Conservation (phyloP, 2,888 invertebrate species). For the Xylocampa areola region DNA sequence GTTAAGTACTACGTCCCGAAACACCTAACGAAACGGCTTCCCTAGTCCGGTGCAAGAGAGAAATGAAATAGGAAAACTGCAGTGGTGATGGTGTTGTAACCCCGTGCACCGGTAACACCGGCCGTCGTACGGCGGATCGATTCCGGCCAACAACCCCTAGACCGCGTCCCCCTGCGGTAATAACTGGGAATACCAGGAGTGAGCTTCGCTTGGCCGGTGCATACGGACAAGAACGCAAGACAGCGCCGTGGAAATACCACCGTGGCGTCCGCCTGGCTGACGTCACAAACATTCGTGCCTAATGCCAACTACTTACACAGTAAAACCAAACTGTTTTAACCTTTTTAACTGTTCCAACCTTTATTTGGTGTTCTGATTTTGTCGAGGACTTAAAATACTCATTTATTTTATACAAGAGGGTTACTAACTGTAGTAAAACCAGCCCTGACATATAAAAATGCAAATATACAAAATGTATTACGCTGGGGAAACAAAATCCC, state of each 20-base stretch:
- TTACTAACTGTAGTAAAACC: conserved; percentile 2
- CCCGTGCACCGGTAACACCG: conserved; percentile 81
- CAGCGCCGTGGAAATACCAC: conserved; percentile 78
- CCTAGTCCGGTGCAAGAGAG: conserved; percentile 51
- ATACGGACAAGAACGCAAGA: conserved; percentile 63
- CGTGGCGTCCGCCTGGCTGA: conserved; percentile 78
- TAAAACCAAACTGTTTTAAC: too few species aligned
- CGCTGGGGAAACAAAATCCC: conserved; percentile 40
- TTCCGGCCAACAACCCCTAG: conserved; percentile 86
- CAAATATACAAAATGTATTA: conserved; percentile 35
- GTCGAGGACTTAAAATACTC: conserved; percentile 1
- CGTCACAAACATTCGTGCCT: conserved; percentile 45
- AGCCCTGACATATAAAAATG: conserved; percentile 39
- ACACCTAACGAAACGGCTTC: conserved; percentile 53
- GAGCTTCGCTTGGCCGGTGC: conserved; percentile 69
- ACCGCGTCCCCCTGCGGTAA: conserved; percentile 80
- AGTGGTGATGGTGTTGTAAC: conserved; percentile 79
- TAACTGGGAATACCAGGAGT: conserved; percentile 87
- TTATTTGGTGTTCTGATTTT: conserved; percentile 4
- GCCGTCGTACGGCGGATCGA: conserved; percentile 83
- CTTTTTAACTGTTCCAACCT: too few species aligned
- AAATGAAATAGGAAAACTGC: conserved; percentile 67
- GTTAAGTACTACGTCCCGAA: conserved; percentile 30
- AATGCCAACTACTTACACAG: conserved; percentile 21
- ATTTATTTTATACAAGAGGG: conserved; percentile 13